Base-by-base conservation (phyloP, 1,140 invertebrate genomes). In the Papilio helenus region DNA sequence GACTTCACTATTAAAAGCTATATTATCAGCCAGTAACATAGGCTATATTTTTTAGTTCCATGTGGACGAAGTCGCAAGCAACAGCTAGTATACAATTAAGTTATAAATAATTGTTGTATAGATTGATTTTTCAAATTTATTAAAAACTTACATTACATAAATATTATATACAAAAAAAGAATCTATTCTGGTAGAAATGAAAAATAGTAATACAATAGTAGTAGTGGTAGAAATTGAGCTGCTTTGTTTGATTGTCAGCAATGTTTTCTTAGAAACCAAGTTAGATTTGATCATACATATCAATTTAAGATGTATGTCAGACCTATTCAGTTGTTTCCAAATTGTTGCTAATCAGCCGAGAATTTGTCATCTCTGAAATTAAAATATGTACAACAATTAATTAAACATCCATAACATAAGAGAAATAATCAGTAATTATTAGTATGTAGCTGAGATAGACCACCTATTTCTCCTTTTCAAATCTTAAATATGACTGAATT, bases 291-390 rank as follows among this genome's bases (percentile, higher is more conserved):
- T 61, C 58, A 61, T 61, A 61, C 58, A 61, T 58, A 55, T 14
- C 18, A 55, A 55, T 55, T 3, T 0, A 10, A 61, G 3, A 61
- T 23, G 58, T 61, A 61, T 26, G 12, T n/a, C 23, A 14, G 10
- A 61, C 58, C 23, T 26, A 26, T 61, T 61, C 58, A 61, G 23
- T 10, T 26, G 29, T 68, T 65, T 18, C 26, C 26, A 3, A 68
- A 68, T 68, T 7, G 12, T 68, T 29, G 61, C 4, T 68, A 16
- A 34, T 68, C 61, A 29, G 61, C 61, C 61, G 26, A 68, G 12
- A 68, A 68, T 65, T 29, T 29, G 23, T 18, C 10, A 58, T 58
- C 23, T 68, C 61, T 68, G 61, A 68, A 68, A 68, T 68, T 68
- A 5, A 68, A 68, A 68, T 34, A 68, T 26, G 16, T 42, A 18